Evolutionary conservation across 1,140 invertebrate genomes (phyloP), one percentile per base, ranked within the genome.

Genomic region (Zaprionus taronus): DNA sequence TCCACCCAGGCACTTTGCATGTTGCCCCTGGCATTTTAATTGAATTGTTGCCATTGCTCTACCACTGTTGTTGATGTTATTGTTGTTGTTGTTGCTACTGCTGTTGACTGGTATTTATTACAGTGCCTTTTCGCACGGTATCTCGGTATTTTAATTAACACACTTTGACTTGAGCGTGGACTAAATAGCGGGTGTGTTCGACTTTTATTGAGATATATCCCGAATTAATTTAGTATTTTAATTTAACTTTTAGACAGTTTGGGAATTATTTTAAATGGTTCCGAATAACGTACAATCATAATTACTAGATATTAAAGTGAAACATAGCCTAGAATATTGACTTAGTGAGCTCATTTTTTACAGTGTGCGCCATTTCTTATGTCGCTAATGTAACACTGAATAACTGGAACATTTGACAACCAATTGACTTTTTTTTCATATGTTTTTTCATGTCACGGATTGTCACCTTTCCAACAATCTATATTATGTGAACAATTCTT

Each of bases 41-140:
- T 90, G 85, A 90, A 91, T 91, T 90, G 85, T 90, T 90, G 81
- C 85, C 81, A 91, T 78, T 91, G 81, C 72, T 79, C 60, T 68
- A 22, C 51, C 67, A 9, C 55, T 71, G 53, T 71, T 74, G 31
- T 74, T 83, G 41, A 20, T 20, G 20, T 20, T 20, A 20, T 57
- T 61, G 56, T 58, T 69, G 51, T 58, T 69, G 51, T 53, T 56
- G 53, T 60, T 82, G 63, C 44, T 55, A 11, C 51, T 62, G 24
- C 51, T 71, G 62, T 72, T 67, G 65, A n/a, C 38, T 38, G 78
- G 74, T 66, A 81, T 85, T 84, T 85, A 85, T 84, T 72, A 70
- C 73, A 67, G 58, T 74, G 63, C 22, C 63, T 80, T 72, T 87
- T 38, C 58, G 55, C 62, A 75, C 83, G 70, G 82, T 58, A 70